Conservation (phyloP, 2,113 vertebrate species). For the Amazona guildingii region DNA sequence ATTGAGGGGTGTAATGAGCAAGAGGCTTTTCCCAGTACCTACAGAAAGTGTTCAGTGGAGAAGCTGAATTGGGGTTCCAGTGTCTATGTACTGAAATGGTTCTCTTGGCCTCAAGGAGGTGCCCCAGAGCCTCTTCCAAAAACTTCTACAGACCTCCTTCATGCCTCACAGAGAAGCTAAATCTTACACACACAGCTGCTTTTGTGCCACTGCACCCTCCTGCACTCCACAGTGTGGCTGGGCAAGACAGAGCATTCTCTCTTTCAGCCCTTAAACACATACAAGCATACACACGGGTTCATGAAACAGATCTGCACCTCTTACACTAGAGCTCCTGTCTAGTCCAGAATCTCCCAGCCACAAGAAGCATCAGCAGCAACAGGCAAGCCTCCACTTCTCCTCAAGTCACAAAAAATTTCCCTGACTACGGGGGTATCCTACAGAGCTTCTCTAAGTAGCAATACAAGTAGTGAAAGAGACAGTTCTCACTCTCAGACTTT, state of each 20-base stretch:
- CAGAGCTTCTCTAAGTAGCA: neutral
- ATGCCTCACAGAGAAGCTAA: neutral
- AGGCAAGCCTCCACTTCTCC: neutral
- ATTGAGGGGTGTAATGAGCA: neutral
- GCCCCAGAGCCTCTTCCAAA: neutral
- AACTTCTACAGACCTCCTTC: neutral
- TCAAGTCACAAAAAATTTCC: neutral
- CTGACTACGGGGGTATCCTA: neutral
- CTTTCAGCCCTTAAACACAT: neutral
- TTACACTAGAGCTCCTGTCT: neutral
- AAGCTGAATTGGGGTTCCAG: neutral
- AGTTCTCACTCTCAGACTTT: neutral
- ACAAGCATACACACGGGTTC: accelerated
- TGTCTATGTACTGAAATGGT: accelerated
- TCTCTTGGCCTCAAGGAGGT: neutral
- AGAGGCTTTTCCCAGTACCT: neutral
- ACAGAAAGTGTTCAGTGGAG: neutral
- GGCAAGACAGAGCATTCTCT: neutral
- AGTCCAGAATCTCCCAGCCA: neutral
- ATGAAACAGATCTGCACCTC: neutral
- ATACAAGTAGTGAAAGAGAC: neutral
- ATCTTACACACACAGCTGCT: neutral
- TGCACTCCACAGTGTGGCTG: neutral
- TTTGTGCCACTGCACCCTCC: neutral
- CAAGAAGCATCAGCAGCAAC: neutral